Evolutionary conservation across 30 jellyfish, hydroid and myxozoan genomes (phyloP).

Genomic region (Pelagia noctiluca): DNA sequence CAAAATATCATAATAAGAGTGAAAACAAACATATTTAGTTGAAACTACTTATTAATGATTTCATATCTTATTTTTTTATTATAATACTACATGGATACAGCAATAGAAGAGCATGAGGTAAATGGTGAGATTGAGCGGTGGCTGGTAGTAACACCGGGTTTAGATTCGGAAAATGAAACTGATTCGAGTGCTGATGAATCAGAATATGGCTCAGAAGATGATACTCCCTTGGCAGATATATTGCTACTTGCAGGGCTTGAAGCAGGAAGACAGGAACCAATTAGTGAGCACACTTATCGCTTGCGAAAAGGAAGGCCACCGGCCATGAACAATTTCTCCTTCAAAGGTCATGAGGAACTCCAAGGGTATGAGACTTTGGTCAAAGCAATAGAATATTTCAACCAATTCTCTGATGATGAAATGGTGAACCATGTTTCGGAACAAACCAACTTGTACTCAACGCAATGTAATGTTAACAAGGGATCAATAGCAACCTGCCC

Average conservation of each 20-base stretch:
- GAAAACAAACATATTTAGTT: too few relatives aligned
- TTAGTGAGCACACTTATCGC: conserved; percentile 11
- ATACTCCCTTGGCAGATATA: conserved; percentile 49
- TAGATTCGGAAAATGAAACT: conserved; percentile 56
- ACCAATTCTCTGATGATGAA: conserved; percentile 15
- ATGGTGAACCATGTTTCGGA: conserved; percentile 17
- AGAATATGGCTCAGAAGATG: conserved; percentile 48
- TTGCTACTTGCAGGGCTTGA: conserved; percentile 42
- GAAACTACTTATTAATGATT: conserved; percentile 1
- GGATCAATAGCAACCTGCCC: conserved; percentile 39
- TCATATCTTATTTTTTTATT: conserved; percentile 2
- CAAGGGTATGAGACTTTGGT: conserved; percentile 26
- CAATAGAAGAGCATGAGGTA: conserved; percentile 60
- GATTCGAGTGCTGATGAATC: conserved; percentile 45
- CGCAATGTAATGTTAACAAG: conserved; percentile 41
- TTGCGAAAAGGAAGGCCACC: conserved; percentile 46
- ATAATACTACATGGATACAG: conserved; percentile 21
- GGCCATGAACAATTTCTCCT: not conserved
- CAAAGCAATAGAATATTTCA: conserved; percentile 39
- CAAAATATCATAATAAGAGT: too few relatives aligned
- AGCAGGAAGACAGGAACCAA: not conserved
- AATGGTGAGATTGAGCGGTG: conserved; percentile 59
- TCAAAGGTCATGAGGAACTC: conserved; percentile 41
- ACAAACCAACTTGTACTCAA: conserved; percentile 62
- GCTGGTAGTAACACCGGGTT: conserved; percentile 65